Percentiles rank a stretch among this genome's conserved stretches.
These are phyloP conservation scores for Denticeps clupeoides DNA, from an alignment of 2,797 vertebrate species.

Conservation along the genomic window DNA sequence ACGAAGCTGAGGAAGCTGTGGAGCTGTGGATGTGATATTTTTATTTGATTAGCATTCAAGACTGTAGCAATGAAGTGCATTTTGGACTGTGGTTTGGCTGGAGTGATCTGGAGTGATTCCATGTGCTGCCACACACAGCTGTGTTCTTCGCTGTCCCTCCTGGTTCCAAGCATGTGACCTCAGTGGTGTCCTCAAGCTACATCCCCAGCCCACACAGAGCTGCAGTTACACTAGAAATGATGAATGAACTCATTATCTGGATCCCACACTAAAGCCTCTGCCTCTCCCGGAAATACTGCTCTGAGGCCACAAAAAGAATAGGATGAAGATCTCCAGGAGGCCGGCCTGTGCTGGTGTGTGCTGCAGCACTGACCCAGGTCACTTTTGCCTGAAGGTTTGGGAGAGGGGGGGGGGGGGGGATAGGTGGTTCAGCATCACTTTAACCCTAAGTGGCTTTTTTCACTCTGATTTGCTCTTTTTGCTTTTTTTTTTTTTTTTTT, in stretches of 20 bases:
- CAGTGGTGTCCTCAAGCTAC: background rate
- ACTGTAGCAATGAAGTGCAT: too few relatives aligned
- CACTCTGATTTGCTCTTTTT: too few relatives aligned
- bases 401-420: too few relatives aligned
- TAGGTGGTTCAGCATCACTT: too few relatives aligned
- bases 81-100: too few relatives aligned
- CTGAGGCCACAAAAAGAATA: slow-evolving; percentile 19
- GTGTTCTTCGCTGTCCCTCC: background rate
- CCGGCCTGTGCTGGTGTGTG: slow-evolving; percentile 16
- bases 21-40: too few relatives aligned
- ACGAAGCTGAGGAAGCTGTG: too few relatives aligned
- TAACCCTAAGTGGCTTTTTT: too few relatives aligned
- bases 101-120: background rate
- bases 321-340: slow-evolving; percentile 21
- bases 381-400: background rate
- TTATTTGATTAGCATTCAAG: too few relatives aligned
- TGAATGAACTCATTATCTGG: slow-evolving; percentile 19
- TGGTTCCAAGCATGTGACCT: background rate
- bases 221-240: slow-evolving; percentile 9
- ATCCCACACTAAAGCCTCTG: slow-evolving; percentile 1
- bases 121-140: background rate
- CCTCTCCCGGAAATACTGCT: slow-evolving; percentile 4
- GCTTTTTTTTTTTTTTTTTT: too few relatives aligned
- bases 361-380: background rate
- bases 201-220: background rate